These are phyloP conservation scores for Heteractis magnifica DNA, from an alignment of 92 coral and sea anemone species.

Conservation along the genomic window DNA sequence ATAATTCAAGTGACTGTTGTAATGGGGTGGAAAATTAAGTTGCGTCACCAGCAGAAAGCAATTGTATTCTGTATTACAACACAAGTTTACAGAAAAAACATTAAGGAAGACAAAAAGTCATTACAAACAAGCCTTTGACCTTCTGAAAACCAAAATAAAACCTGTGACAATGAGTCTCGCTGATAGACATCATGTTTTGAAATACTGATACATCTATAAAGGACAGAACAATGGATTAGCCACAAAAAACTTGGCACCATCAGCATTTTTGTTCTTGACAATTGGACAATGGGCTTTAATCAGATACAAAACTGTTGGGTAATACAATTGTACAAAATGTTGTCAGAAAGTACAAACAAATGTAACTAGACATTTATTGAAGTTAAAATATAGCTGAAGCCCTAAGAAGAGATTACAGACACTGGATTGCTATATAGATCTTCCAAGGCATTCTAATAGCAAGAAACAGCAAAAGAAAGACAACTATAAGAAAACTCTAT, in stretches of 20 bases:
- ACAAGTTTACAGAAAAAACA: background rate
- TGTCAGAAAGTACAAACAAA: background rate
- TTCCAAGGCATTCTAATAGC: no score
- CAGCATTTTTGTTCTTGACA: background rate
- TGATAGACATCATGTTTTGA: background rate
- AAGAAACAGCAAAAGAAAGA: no score
- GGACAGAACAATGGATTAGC: background rate
- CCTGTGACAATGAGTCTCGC: background rate
- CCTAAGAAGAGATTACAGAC: no score
- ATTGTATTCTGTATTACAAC: background rate
- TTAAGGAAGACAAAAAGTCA: background rate
- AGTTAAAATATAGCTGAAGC: no score
- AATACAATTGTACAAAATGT: background rate
- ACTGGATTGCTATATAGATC: no score
- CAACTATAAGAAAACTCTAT: no score
- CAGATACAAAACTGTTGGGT: background rate
- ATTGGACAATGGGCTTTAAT: background rate
- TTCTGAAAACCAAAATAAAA: background rate
- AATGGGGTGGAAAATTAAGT: no score
- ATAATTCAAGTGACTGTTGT: no score
- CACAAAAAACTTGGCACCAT: background rate
- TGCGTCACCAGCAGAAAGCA: background rate
- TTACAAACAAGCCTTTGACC: background rate
- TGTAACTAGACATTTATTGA: no score
- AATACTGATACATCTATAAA: background rate